Evolutionary conservation across 2,797 vertebrate species (phyloP).

Genomic region (Sebastiscus tertius): DNA sequence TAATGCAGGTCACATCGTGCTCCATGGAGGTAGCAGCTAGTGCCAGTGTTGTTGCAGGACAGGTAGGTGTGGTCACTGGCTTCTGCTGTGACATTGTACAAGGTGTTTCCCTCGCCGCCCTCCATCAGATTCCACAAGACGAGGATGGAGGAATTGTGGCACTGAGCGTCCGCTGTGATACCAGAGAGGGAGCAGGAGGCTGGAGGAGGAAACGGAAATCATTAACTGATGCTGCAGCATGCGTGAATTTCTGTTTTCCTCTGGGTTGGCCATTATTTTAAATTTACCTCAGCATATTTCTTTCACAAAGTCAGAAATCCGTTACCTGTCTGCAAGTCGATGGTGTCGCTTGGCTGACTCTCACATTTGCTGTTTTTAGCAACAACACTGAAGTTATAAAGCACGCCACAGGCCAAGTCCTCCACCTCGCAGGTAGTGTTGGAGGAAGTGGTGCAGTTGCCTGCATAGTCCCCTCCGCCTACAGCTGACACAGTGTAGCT

Average conservation of each 20-base stretch:
- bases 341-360: conserved; percentile 64
- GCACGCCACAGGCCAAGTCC: conserved; percentile 74
- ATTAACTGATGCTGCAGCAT: not conserved
- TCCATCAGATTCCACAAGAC: conserved; percentile 70
- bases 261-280: not conserved
- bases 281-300: not conserved
- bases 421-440: conserved; percentile 74
- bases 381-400: conserved; percentile 72
- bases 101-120: conserved; percentile 16
- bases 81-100: conserved; percentile 72
- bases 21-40: conserved; percentile 70
- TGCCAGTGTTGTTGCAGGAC: conserved; percentile 69
- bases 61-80: conserved; percentile 64
- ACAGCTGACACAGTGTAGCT: conserved; percentile 69
- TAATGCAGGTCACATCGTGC: conserved; percentile 74
- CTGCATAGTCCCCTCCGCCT: conserved; percentile 30
- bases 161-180: conserved; percentile 65
- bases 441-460: conserved; percentile 68
- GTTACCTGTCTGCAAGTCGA: conserved; percentile 72
- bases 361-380: conserved; percentile 69
- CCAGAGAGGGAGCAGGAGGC: conserved; percentile 73
- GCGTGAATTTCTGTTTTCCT: not conserved
- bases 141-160: conserved; percentile 70
- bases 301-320: not conserved
- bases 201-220: conserved; percentile 26